A percentile compares a stretch with the other conserved stretches of the same genome.
Conservation (phyloP, 1,140 invertebrate species). For the Danaus melanippus region DNA sequence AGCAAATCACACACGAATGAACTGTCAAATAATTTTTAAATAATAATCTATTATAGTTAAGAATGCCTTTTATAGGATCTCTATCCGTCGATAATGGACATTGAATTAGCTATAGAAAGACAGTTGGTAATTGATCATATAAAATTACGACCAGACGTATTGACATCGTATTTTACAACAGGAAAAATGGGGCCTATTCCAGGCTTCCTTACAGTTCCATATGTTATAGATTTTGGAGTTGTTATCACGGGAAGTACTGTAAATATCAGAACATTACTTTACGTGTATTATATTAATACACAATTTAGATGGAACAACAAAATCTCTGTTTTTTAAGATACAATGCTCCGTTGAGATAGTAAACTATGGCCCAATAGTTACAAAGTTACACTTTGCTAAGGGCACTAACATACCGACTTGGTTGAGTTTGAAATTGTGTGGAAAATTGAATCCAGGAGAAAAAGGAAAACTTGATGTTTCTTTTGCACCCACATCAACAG, state of each 20-base stretch:
- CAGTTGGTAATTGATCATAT: conserved; percentile 46
- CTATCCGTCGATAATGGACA: conserved; percentile 54
- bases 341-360: conserved; percentile 49
- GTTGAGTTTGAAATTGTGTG: conserved; percentile 49
- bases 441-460: conserved; percentile 52
- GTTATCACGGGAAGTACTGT: conserved; percentile 56
- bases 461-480: conserved; percentile 48
- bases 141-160: conserved; percentile 34
- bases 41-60: too few relatives aligned
- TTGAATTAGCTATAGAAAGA: conserved; percentile 59
- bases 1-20: too few relatives aligned
- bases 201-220: conserved; percentile 49
- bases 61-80: conserved; percentile 37
- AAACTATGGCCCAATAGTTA: conserved; percentile 55
- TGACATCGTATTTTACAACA: conserved; percentile 14
- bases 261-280: conserved; percentile 8
- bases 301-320: not conserved
- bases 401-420: conserved; percentile 37
- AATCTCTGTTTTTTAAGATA: conserved; percentile 28
- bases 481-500: conserved; percentile 41
- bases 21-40: too few relatives aligned
- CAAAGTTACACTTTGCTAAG: conserved; percentile 51
- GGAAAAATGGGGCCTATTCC: conserved; percentile 41
- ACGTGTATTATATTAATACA: not conserved
- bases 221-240: conserved; percentile 57